Evolutionary conservation across 2,888 invertebrate species (phyloP).

Genomic region (Molanna angustata): DNA sequence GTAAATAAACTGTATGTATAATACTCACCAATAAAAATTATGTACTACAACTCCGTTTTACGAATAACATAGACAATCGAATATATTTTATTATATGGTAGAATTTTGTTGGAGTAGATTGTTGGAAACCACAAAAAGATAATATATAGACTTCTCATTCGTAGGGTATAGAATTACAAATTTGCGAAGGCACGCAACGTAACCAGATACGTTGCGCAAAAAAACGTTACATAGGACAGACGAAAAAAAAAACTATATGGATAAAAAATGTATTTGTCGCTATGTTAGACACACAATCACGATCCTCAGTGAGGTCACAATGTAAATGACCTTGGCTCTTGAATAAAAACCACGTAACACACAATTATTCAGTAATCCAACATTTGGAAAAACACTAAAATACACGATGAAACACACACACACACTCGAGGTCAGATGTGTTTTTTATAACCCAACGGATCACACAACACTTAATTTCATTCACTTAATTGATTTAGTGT

Average conservation of each 20-base stretch:
- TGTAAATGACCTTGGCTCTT: neutral
- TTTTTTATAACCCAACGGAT: too few species aligned
- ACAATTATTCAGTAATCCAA: neutral
- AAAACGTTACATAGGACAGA: too few species aligned
- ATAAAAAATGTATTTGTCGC: neutral
- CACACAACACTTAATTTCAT: too few species aligned
- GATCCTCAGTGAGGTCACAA: neutral
- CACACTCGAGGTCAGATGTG: too few species aligned
- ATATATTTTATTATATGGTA: too few species aligned
- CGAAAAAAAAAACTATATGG: too few species aligned
- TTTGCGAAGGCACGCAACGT: neutral
- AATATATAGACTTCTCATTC: too few species aligned
- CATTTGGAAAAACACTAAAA: neutral
- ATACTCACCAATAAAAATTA: neutral
- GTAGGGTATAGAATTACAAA: conserved; percentile 4
- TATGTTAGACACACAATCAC: neutral
- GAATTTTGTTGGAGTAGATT: too few species aligned
- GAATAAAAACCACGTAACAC: neutral
- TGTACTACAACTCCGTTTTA: too few species aligned
- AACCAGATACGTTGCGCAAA: neutral
- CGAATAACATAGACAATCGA: too few species aligned
- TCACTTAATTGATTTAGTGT: too few species aligned
- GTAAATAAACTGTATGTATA: too few species aligned
- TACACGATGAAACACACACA: neutral
- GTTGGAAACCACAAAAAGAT: conserved; percentile 13